Evolutionary conservation across 2,113 vertebrate species (phyloP), one percentile per base, ranked within the genome.

Genomic region (rabbit (Oryctolagus cuniculus)): DNA sequence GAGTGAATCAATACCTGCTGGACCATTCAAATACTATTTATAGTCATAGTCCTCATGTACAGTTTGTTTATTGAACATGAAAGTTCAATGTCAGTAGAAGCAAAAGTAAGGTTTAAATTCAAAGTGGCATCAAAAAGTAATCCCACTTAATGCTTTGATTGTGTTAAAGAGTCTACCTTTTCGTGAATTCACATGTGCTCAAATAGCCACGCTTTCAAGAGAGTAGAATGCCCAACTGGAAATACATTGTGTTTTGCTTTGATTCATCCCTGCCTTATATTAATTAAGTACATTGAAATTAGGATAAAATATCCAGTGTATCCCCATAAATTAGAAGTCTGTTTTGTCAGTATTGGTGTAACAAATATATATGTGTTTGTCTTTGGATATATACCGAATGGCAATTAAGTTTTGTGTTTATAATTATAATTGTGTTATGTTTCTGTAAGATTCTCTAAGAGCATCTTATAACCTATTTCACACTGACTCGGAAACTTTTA

Each of bases 51-150:
- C 87, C 70, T 63, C 38, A 38, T 38, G 38, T 38, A 1, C 34
- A 34, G 58, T 70, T 89, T 87, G 16, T 81, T 88, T 75, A 75
- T 82, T 70, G 15, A 61, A 22, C 27, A 44, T 79, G 63, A 87
- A 64, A 69, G 38, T 86, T 38, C 67, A 86, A 10, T 75, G 31
- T 69, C 29, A 61, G 25, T 10, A 77, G 79, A 84, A 79, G 55
- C 17, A 73, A 31, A 93, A 80, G 79, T 67, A 36, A 90, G n/a
- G 34, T 36, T 74, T 80, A 78, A 92, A 61, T 51, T 67, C 49
- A 84, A 24, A 36, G 51, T 74, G 80, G 17, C 9, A n/a, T 74
- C 22, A 58, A 67, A 89, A 85, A 73, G 15, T 36, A 74, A 85
- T 66, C 58, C 55, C 67, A 80, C 21, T 49, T 66, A 84, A 63